These are phyloP conservation scores for Hestina assimilis DNA, from an alignment of 1,140 invertebrate species.

Conservation along the genomic window DNA sequence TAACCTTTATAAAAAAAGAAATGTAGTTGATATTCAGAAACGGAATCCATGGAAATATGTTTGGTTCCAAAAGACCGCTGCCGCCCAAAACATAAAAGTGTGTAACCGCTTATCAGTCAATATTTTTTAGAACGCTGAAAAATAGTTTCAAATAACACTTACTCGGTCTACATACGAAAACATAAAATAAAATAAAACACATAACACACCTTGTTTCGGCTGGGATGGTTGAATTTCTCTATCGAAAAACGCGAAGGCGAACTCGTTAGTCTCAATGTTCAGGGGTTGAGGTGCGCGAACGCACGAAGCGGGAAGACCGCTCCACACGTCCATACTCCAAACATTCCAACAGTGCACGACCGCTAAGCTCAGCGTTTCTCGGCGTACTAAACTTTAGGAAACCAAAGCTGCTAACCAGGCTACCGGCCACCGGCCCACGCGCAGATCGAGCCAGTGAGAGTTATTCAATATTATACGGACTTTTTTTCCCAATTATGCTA, in stretches of 20 bases:
- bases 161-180: not conserved
- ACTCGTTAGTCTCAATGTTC: conserved; percentile 40
- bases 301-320: conserved; percentile 50
- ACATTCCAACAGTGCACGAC: conserved; percentile 39
- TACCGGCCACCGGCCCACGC: conserved; percentile 33
- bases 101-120: no score
- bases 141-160: not conserved
- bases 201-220: conserved; percentile 44
- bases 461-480: conserved; percentile 29
- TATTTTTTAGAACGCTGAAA: no score
- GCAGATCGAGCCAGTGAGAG: conserved; percentile 37
- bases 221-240: conserved; percentile 38
- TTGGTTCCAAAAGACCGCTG: no score
- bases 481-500: conserved; percentile 27
- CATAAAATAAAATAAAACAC: not conserved
- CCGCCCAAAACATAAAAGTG: no score
- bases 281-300: conserved; percentile 45
- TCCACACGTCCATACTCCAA: conserved; percentile 60
- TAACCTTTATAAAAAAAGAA: no score
- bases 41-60: no score
- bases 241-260: conserved; percentile 49
- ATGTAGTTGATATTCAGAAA: no score
- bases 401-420: conserved; percentile 2
- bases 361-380: conserved; percentile 28
- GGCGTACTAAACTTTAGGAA: conserved; percentile 39